Base-by-base conservation (phyloP, 2,113 vertebrate species). In the Cariama cristata region DNA sequence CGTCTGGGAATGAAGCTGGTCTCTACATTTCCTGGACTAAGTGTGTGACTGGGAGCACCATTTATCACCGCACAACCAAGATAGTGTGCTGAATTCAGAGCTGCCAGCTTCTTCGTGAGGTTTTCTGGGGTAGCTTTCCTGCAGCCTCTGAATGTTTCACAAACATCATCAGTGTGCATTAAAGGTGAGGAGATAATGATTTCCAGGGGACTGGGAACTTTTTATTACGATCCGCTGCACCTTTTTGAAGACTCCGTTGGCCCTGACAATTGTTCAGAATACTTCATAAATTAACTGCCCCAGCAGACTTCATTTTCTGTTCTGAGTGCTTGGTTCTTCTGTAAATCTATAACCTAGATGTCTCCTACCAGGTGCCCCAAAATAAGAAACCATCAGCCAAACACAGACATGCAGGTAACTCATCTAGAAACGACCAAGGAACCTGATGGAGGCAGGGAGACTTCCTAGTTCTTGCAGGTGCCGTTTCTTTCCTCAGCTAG, bases 1-100 rank as follows among this genome's bases (percentile, higher is more conserved):
- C 0, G 8, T 86, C 94, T 92, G 94, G 86, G 93, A 94, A 95
- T 63, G 88, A 90, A 86, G 86, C 60, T 21, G 47, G 22, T 73
- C 55, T 87, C 44, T 63, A 28, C 60, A 32, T 79, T 93, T 96
- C 76, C 79, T 86, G 80, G n/a, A 68, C 44, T 45, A 23, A 74
- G 5, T 26, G 35, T 91, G 71, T 62, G n/a, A 66, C 59, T 13
- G 9, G 11, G 13, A 79, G 59, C 50, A 55, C 30, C 17, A 1
- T 90, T 94, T 92, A 47, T 63, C 79, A 52, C 38, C 2, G 2
- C 11, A 33, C 50, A 81, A 32, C 28, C 5, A 69, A 64, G 74
- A 19, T 8, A 32, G 20, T 11, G 24, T 0, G 0, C 85, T 67
- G 75, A 76, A 55, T 55, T 90, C 0, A 7, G 67, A 77, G 68